Conservation (phyloP, 2,113 vertebrate genomes). For the Tachuris rubrigastra region DNA sequence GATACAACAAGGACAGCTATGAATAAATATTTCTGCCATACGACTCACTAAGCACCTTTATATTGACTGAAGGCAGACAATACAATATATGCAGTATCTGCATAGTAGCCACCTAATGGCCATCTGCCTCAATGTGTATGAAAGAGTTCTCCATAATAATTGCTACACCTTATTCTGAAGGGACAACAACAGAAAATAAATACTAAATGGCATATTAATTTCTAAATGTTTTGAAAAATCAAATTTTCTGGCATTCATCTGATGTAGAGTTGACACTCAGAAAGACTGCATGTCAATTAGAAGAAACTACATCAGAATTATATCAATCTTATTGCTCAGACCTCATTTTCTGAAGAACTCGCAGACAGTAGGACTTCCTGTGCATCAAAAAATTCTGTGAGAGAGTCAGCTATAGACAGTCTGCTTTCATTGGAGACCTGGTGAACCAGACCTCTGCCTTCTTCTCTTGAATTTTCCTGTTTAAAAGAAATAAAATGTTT, state of each 20-base stretch:
- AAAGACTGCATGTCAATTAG: neutral
- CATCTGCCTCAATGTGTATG: neutral
- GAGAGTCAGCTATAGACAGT: conserved; percentile 90
- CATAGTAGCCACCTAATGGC: neutral
- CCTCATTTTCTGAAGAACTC: conserved; percentile 98
- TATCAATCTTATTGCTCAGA: conserved; percentile 53
- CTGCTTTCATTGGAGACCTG: conserved; percentile 94
- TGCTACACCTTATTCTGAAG: neutral
- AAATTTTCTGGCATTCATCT: neutral
- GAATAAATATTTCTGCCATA: neutral
- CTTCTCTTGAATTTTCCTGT: conserved; percentile 83
- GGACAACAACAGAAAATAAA: neutral
- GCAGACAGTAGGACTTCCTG: conserved; percentile 94
- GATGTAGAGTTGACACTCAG: neutral
- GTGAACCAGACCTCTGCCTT: conserved; percentile 84
- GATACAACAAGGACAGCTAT: neutral
- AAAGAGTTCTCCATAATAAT: neutral
- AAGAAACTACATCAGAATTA: neutral
- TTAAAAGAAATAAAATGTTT: conserved; percentile 42
- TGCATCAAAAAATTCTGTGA: conserved; percentile 96
- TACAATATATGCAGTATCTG: neutral
- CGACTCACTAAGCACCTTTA: neutral
- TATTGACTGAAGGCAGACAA: neutral
- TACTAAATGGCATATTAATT: neutral
- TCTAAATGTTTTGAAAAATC: neutral